Conservation (phyloP, 2,797 vertebrate species). For the Gymnocypris eckloni region DNA sequence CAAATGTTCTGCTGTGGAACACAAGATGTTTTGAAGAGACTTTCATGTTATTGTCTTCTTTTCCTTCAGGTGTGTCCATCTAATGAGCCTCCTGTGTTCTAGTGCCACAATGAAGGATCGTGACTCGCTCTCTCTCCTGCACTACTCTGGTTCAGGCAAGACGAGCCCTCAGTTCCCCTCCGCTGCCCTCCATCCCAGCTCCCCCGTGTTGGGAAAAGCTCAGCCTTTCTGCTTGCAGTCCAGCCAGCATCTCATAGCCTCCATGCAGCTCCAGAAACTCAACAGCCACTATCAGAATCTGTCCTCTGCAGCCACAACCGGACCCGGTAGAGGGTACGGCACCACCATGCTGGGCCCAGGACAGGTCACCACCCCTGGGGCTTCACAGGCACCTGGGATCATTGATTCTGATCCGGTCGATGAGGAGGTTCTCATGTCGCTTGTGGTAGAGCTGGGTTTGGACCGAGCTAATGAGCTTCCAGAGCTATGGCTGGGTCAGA, state of each 20-base stretch:
- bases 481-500: conserved; percentile 88
- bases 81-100: conserved; percentile 78
- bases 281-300: conserved; percentile 84
- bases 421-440: conserved; percentile 84
- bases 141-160: conserved; percentile 74
- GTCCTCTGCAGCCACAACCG: conserved; percentile 37
- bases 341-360: conserved; percentile 59
- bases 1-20: conserved; percentile 21
- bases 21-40: conserved; percentile 2
- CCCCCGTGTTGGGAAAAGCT: conserved; percentile 71
- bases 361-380: conserved; percentile 67
- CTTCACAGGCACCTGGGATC: conserved; percentile 70
- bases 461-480: conserved; percentile 85
- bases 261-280: conserved; percentile 86
- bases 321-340: conserved; percentile 64
- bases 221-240: conserved; percentile 78
- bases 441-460: conserved; percentile 87
- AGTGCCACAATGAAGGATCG: conserved; percentile 78
- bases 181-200: conserved; percentile 59
- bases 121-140: conserved; percentile 74
- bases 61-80: conserved; percentile 67
- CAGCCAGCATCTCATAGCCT: conserved; percentile 80
- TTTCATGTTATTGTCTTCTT: not conserved
- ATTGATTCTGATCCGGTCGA: conserved; percentile 85
- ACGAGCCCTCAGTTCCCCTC: conserved; percentile 74